phyloP scores from a whole-genome alignment of 37 sponge, comb jelly and placozoan genomes.

The Theonella swinhoei region DNA sequence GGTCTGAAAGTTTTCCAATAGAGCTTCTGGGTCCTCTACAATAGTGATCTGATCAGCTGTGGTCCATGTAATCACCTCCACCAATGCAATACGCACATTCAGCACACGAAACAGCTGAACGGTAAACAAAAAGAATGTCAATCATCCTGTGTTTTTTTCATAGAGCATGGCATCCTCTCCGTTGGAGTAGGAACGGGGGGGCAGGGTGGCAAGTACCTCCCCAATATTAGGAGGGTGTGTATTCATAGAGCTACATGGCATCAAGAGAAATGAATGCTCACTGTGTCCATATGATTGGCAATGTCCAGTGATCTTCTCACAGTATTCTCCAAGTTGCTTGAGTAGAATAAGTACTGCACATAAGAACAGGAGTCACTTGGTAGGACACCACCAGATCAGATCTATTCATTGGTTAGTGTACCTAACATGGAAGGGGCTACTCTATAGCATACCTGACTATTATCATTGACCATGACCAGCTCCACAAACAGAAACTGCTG shows the following conservation, averaged over 20 bases:
- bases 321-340: slow-evolving; percentile 32
- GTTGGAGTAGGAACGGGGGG: too few species aligned
- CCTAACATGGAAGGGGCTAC: too few species aligned
- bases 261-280: too few species aligned
- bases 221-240: too few species aligned
- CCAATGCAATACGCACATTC: slow-evolving; percentile 43
- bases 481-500: slow-evolving; percentile 13
- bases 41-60: slow-evolving; percentile 15
- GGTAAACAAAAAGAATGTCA: not conserved
- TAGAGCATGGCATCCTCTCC: too few species aligned
- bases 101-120: slow-evolving; percentile 26
- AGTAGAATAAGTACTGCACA: too few species aligned
- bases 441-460: not conserved
- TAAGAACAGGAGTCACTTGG: too few species aligned
- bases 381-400: too few species aligned
- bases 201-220: too few species aligned
- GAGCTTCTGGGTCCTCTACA: slow-evolving; percentile 5
- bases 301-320: slow-evolving; percentile 37
- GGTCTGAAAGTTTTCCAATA: slow-evolving; percentile 23
- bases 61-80: slow-evolving; percentile 39
- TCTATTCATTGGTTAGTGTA: too few species aligned
- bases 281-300: slow-evolving; percentile 23
- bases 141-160: too few species aligned
- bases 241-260: too few species aligned
- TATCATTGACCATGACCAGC: not conserved